Evolutionary conservation across 2,888 invertebrate genomes (phyloP).

Genomic region (Cataglyphis cursor): DNA sequence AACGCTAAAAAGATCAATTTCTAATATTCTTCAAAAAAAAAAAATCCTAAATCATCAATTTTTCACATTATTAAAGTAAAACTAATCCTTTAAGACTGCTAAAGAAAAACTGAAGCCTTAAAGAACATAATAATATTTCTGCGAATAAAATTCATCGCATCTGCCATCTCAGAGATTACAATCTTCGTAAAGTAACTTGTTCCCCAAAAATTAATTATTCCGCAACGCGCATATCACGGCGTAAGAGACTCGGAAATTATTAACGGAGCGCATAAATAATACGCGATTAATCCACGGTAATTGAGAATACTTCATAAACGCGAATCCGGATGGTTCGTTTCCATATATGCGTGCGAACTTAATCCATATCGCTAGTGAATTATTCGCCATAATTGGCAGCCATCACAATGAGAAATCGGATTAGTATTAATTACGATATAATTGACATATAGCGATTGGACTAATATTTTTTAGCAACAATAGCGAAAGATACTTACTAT

Average conservation of each 20-base stretch:
- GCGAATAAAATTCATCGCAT: neutral
- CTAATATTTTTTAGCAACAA: neutral
- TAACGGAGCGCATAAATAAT: slow-evolving; percentile 30
- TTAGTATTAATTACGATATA: slow-evolving; percentile 35
- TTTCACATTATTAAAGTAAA: no score
- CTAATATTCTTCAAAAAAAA: no score
- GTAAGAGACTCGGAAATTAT: slow-evolving; percentile 14
- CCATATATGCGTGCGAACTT: slow-evolving; percentile 8
- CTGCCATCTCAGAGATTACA: neutral
- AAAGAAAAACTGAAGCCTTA: no score
- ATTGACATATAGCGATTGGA: neutral
- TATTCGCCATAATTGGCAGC: slow-evolving; percentile 33
- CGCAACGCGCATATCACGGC: no score
- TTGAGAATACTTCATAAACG: slow-evolving; percentile 33
- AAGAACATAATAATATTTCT: neutral
- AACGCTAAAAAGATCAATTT: no score
- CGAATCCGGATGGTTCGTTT: slow-evolving; percentile 26
- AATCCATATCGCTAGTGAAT: slow-evolving; percentile 28
- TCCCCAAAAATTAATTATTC: slow-evolving; percentile 2
- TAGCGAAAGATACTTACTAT: neutral
- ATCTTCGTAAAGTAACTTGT: neutral
- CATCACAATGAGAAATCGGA: slow-evolving; percentile 24
- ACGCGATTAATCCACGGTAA: slow-evolving; percentile 5
- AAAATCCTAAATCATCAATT: no score
- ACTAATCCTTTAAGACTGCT: no score